Conservation (phyloP, 2,113 vertebrate genomes). For the Apteryx mantelli region DNA sequence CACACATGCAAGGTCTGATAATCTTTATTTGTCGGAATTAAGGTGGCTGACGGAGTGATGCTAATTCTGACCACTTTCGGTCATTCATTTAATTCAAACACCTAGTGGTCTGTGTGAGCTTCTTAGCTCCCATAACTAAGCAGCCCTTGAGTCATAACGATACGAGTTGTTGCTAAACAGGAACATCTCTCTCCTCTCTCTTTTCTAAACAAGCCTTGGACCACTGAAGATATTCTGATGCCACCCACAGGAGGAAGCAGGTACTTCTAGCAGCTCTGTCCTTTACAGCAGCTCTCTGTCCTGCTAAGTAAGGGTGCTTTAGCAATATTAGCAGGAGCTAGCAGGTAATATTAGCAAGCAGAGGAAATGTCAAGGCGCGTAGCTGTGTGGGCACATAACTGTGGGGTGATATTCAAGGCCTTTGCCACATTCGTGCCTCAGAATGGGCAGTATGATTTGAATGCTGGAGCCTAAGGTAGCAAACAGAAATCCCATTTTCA, state of each 20-base stretch:
- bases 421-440: background rate
- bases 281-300: background rate
- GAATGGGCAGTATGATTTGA: background rate
- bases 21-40: background rate
- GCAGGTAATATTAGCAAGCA: conserved; percentile 20
- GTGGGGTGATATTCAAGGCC: conserved; percentile 24
- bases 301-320: background rate
- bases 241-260: conserved; percentile 70
- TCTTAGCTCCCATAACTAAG: background rate
- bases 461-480: background rate
- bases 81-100: background rate
- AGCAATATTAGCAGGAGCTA: background rate
- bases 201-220: background rate
- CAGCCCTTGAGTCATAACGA: background rate
- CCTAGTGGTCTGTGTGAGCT: background rate
- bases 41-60: background rate
- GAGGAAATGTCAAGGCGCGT: background rate
- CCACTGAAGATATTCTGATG: conserved; percentile 64
- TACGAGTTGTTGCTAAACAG: background rate
- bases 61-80: background rate
- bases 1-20: background rate
- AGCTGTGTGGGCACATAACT: conserved; percentile 35
- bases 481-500: conserved; percentile 48
- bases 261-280: background rate
- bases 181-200: background rate